Percentiles rank a stretch among this genome's conserved stretches.
Evolutionary conservation across 2,113 vertebrate genomes (phyloP).

Genomic region (Tachycineta bicolor): DNA sequence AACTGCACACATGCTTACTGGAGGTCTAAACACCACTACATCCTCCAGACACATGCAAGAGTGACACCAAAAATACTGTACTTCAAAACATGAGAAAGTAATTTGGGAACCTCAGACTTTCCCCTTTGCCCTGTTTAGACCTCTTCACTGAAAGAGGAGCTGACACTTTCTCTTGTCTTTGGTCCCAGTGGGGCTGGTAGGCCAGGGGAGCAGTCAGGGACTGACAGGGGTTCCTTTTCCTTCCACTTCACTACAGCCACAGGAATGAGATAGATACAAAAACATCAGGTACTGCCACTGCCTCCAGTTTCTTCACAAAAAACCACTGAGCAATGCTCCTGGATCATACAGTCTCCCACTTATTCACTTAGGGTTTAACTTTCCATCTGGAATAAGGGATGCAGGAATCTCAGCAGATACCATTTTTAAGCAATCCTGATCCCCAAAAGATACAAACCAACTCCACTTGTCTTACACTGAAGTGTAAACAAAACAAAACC

Average conservation of each 20-base stretch:
- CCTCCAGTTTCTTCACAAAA: background rate
- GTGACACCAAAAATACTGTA: background rate
- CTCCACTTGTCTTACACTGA: background rate
- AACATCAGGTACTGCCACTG: background rate
- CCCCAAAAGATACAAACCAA: background rate
- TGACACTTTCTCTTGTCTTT: background rate
- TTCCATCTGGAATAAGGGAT: background rate
- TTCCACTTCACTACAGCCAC: background rate
- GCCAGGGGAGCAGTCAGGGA: background rate
- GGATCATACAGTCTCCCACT: background rate
- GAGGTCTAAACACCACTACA: background rate
- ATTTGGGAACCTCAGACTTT: background rate
- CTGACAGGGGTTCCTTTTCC: background rate
- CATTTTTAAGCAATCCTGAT: background rate
- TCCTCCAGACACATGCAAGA: background rate
- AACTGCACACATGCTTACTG: background rate
- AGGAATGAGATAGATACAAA: background rate
- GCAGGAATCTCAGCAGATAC: background rate
- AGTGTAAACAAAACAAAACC: background rate
- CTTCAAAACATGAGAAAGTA: background rate
- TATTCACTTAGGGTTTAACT: background rate
- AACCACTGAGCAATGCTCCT: background rate
- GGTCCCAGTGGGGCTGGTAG: no score
- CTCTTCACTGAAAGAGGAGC: background rate
- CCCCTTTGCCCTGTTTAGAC: background rate